Conservation (phyloP, 2,888 invertebrate genomes). For the Dysmachus trigonus region DNA sequence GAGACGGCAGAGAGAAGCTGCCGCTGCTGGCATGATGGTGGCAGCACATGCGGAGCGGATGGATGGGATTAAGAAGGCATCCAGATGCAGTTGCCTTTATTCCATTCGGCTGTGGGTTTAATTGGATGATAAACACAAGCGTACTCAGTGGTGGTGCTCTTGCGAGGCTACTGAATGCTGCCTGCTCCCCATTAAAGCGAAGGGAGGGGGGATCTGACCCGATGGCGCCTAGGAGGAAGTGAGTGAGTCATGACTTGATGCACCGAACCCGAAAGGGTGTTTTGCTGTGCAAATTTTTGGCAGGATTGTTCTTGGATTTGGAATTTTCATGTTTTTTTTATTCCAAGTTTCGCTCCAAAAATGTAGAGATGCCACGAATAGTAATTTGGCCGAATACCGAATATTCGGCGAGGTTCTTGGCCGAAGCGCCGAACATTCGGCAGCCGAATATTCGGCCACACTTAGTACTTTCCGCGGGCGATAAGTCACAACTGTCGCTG, state of each 20-base stretch:
- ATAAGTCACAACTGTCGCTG: too few relatives aligned
- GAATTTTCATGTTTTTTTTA: neutral
- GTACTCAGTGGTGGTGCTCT: neutral
- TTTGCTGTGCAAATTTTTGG: neutral
- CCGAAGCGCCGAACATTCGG: too few relatives aligned
- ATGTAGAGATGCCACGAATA: too few relatives aligned
- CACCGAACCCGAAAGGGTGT: neutral
- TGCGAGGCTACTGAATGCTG: neutral
- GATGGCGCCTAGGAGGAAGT: neutral
- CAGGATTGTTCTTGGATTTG: neutral
- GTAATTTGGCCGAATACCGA: too few relatives aligned
- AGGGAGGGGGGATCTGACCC: neutral
- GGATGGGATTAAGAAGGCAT: neutral
- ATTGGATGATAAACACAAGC: neutral
- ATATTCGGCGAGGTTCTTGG: too few relatives aligned
- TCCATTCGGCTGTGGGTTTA: neutral
- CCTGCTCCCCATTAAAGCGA: neutral
- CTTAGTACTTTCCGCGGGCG: too few relatives aligned
- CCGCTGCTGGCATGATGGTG: neutral
- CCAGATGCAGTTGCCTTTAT: neutral
- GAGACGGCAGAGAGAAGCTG: neutral
- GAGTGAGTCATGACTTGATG: neutral
- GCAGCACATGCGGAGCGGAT: neutral
- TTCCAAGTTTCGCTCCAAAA: neutral
- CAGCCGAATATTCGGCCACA: too few relatives aligned